Percentiles rank a stretch among this genome's conserved stretches.
phyloP scores from a whole-genome alignment of 1,140 invertebrate genomes.

The Aphidius gifuensis region DNA sequence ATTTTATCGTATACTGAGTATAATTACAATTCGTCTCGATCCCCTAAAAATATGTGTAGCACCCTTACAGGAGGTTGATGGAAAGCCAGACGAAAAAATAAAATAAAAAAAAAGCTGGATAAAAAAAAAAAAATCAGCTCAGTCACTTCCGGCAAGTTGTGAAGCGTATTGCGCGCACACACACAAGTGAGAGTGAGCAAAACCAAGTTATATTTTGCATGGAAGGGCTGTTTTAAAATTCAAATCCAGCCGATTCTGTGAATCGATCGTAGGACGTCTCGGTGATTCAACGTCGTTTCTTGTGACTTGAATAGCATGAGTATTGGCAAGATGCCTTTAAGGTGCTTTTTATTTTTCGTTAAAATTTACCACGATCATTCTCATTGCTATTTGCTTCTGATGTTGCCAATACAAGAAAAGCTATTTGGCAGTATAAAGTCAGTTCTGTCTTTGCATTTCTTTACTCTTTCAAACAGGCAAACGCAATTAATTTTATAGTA shows the following conservation, averaged over 20 bases:
- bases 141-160: constrained; percentile 9
- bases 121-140: neutral
- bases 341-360: too few species aligned
- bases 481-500: too few species aligned
- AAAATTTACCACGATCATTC: too few species aligned
- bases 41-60: neutral
- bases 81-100: constrained; percentile 3
- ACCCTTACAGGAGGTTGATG: constrained; percentile 5
- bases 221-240: constrained; percentile 12
- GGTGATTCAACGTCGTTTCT: constrained; percentile 5
- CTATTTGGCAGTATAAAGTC: too few species aligned
- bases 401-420: too few species aligned
- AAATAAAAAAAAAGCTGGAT: neutral
- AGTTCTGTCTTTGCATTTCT: too few species aligned
- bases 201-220: neutral
- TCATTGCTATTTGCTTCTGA: too few species aligned
- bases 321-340: too few species aligned
- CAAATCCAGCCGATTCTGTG: constrained; percentile 11
- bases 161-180: neutral
- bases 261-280: constrained; percentile 13
- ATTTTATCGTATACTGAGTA: constrained; percentile 4
- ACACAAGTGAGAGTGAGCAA: neutral
- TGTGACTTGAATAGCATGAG: too few species aligned
- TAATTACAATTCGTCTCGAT: constrained; percentile 13
- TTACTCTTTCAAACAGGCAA: too few species aligned